Conservation (phyloP, 2,888 invertebrate genomes). For the Cremastobaeus sp. region DNA sequence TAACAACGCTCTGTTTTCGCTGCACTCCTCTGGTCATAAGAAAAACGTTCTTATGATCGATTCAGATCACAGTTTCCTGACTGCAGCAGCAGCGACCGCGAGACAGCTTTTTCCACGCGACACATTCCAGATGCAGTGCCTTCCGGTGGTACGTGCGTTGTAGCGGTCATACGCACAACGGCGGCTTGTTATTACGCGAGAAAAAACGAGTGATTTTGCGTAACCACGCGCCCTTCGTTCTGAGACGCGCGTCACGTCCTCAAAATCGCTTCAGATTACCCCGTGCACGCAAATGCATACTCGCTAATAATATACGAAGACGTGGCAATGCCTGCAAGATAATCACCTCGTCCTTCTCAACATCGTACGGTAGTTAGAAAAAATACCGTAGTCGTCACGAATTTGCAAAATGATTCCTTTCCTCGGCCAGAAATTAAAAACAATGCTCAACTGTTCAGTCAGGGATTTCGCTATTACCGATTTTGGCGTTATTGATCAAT, state of each 20-base stretch:
- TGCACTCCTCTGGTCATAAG: too few species aligned
- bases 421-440: too few species aligned
- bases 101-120: slow-evolving; percentile 31
- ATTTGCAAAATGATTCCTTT: too few species aligned
- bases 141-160: slow-evolving; percentile 55
- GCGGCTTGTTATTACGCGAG: slow-evolving; percentile 42
- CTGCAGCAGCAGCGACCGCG: slow-evolving; percentile 33
- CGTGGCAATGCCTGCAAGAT: slow-evolving; percentile 61
- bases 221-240: slow-evolving; percentile 71
- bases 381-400: slow-evolving; percentile 24
- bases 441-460: too few species aligned
- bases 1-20: too few species aligned
- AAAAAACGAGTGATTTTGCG: slow-evolving; percentile 42
- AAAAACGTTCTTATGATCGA: too few species aligned
- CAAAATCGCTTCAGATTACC: slow-evolving; percentile 70
- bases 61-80: slow-evolving; percentile 44
- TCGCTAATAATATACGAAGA: slow-evolving; percentile 53
- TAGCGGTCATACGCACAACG: slow-evolving; percentile 12
- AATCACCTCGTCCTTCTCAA: slow-evolving; percentile 65
- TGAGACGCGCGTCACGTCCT: slow-evolving; percentile 74
- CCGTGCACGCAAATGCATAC: slow-evolving; percentile 44
- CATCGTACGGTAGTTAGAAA: slow-evolving; percentile 42
- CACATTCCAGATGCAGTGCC: slow-evolving; percentile 31
- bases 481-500: too few species aligned
- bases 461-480: too few species aligned